Percentiles rank a stretch among this genome's conserved stretches.
Evolutionary conservation across 2,797 vertebrate genomes (phyloP).

Genomic region (Peromyscus aztecus): DNA sequence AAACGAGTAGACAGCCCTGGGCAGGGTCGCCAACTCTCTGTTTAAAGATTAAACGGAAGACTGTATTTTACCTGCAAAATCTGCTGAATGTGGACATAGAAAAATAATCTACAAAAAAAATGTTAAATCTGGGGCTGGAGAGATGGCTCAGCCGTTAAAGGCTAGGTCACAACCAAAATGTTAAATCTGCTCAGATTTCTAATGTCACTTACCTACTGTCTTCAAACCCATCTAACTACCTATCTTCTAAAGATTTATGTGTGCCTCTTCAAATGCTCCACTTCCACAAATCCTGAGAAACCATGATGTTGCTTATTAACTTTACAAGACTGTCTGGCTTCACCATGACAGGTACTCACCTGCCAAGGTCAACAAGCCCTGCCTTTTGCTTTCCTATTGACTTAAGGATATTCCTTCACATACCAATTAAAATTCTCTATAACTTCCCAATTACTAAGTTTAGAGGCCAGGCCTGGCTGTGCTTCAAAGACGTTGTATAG

Average conservation of each 20-base stretch:
- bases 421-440: not conserved
- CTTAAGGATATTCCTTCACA: not conserved
- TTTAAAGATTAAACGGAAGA: conserved; percentile 22
- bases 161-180: not conserved
- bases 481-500: conserved; percentile 36
- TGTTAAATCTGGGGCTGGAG: conserved; percentile 38
- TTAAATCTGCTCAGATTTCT: conserved; percentile 56
- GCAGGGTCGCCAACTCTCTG: not conserved
- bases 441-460: not conserved
- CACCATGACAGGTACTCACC: not conserved
- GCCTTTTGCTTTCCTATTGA: not conserved
- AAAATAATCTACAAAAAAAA: conserved; percentile 63
- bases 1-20: not conserved
- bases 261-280: conserved; percentile 1
- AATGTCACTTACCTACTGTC: not conserved
- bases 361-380: not conserved
- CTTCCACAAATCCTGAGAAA: not conserved
- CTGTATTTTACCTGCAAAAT: not conserved
- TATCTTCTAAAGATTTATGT: conserved; percentile 48
- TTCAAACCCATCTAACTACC: not conserved
- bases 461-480: not conserved
- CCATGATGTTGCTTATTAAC: conserved; percentile 12
- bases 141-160: not conserved
- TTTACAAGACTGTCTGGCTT: not conserved
- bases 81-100: not conserved